phyloP scores from a whole-genome alignment of 2,888 invertebrate species.

The Ecliptopera silaceata region DNA sequence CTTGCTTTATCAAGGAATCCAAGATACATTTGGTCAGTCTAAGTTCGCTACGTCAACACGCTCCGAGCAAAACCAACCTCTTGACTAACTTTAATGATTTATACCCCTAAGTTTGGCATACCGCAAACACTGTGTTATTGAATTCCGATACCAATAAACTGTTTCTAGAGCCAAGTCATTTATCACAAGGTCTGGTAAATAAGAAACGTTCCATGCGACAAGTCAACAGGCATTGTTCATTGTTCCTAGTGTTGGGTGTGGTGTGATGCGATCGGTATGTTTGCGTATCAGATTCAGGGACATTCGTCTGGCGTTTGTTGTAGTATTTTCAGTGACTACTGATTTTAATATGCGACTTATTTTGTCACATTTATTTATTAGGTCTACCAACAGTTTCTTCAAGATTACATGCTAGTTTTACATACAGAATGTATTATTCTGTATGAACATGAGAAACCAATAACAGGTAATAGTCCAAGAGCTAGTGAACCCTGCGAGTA shows the following conservation, averaged over 20 bases:
- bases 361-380: too few species aligned
- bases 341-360: background rate
- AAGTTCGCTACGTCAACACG: too few species aligned
- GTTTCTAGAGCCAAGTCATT: background rate
- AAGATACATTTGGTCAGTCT: too few species aligned
- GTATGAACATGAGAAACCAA: too few species aligned
- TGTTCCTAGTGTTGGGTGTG: constrained; percentile 13
- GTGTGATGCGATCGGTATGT: background rate
- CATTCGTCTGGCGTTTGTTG: background rate
- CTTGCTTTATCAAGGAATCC: too few species aligned
- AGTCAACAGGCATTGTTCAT: constrained; percentile 21
- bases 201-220: background rate
- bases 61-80: too few species aligned
- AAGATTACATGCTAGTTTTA: too few species aligned
- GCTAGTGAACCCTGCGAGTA: too few species aligned
- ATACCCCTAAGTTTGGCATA: background rate
- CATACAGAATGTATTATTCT: too few species aligned
- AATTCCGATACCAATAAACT: background rate
- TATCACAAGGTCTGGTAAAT: constrained; percentile 4
- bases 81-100: background rate
- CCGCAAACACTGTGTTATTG: constrained; percentile 3
- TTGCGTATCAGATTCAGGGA: constrained; percentile 6
- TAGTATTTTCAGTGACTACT: background rate
- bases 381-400: too few species aligned
- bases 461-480: too few species aligned